Percentiles rank a stretch among this genome's conserved stretches.
These are phyloP conservation scores for Caenorhabditis doughertyi DNA, from an alignment of 2,888 invertebrate species.

Conservation along the genomic window DNA sequence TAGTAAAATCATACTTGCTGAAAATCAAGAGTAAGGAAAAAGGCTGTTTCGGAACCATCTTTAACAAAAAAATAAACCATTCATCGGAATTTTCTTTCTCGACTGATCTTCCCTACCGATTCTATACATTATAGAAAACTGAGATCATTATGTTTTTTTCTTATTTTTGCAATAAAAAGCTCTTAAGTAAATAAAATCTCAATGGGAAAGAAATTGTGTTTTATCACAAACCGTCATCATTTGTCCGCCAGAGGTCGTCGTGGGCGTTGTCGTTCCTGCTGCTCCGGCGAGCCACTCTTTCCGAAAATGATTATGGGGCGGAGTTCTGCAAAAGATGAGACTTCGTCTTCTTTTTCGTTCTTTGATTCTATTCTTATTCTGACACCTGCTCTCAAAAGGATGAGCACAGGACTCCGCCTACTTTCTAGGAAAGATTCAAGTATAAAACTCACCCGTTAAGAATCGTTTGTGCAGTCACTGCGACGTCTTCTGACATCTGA, in stretches of 20 bases:
- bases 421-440: background rate
- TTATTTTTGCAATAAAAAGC: slow-evolving; percentile 24
- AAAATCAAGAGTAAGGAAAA: background rate
- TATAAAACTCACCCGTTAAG: slow-evolving; percentile 52
- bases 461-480: slow-evolving; percentile 54
- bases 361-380: slow-evolving; percentile 11
- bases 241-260: slow-evolving; percentile 58
- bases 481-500: slow-evolving; percentile 68
- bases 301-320: slow-evolving; percentile 52
- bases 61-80: too few relatives aligned
- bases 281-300: slow-evolving; percentile 56
- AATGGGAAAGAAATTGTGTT: slow-evolving; percentile 12
- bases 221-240: slow-evolving; percentile 65
- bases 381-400: slow-evolving; percentile 31
- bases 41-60: too few relatives aligned
- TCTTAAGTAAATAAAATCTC: slow-evolving; percentile 37
- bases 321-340: slow-evolving; percentile 49
- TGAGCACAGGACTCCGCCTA: slow-evolving; percentile 27
- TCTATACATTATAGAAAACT: background rate
- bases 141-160: slow-evolving; percentile 1
- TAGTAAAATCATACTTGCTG: too few relatives aligned
- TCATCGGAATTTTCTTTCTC: background rate
- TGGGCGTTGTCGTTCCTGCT: slow-evolving; percentile 44
- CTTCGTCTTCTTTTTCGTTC: slow-evolving; percentile 5
- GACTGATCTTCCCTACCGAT: background rate